Conservation (phyloP, 1,140 invertebrate genomes). For the Melanaphis sacchari region DNA sequence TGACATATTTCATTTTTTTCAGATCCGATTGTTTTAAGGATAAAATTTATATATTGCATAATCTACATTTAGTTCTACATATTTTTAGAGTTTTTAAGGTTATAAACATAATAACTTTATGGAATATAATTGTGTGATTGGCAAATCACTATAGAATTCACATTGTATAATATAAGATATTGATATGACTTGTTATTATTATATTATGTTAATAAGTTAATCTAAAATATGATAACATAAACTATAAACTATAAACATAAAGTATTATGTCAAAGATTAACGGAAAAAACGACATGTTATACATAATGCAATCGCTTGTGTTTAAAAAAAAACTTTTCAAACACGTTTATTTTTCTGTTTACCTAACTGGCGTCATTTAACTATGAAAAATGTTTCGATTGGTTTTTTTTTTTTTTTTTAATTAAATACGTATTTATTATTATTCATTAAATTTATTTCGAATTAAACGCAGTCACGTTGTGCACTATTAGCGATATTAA, state of each 20-base stretch:
- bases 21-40: neutral
- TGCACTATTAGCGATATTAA: slow-evolving; percentile 6
- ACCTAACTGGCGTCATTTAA: neutral
- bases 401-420: neutral
- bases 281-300: neutral
- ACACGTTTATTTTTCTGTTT: neutral
- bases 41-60: neutral
- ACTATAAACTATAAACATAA: no score
- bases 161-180: no score
- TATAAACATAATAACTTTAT: neutral
- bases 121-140: no score
- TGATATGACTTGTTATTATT: neutral
- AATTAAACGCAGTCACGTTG: slow-evolving; percentile 10
- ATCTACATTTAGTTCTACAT: neutral
- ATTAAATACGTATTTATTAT: neutral
- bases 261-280: neutral
- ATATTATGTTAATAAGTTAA: neutral
- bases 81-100: neutral
- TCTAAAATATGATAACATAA: neutral
- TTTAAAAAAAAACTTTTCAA: neutral
- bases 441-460: neutral
- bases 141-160: no score
- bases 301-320: neutral
- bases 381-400: neutral
- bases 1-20: neutral